phyloP scores from a whole-genome alignment of 2,888 invertebrate genomes.

The Prosopocoilus inquinatus region DNA sequence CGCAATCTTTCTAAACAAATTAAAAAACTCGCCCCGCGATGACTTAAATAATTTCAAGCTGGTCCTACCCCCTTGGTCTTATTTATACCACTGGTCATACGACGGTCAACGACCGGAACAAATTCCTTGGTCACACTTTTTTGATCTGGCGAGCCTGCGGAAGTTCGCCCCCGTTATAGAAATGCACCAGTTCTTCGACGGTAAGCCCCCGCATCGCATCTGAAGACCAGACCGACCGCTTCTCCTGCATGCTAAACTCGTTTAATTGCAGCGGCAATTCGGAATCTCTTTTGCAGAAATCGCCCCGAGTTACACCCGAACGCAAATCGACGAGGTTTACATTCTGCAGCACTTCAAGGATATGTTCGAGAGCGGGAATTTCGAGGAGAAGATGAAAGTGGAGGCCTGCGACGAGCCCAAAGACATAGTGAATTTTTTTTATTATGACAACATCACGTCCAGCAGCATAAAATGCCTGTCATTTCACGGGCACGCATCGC shows the following conservation, averaged over 20 bases:
- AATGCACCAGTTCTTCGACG: slow-evolving; percentile 73
- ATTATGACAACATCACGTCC: slow-evolving; percentile 67
- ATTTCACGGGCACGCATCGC: slow-evolving; percentile 75
- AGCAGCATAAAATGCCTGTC: slow-evolving; percentile 71
- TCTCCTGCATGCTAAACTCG: neutral
- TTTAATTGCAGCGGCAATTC: neutral
- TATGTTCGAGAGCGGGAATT: slow-evolving; percentile 78
- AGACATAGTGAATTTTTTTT: slow-evolving; percentile 64
- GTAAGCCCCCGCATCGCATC: slow-evolving; percentile 51
- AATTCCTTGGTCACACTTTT: slow-evolving; percentile 81
- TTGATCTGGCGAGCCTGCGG: slow-evolving; percentile 76
- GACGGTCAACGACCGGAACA: slow-evolving; percentile 57
- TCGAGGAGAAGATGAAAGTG: slow-evolving; percentile 78
- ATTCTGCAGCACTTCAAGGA: slow-evolving; percentile 82
- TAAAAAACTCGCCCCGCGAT: slow-evolving; percentile 54
- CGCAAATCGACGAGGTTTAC: slow-evolving; percentile 72
- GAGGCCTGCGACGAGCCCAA: slow-evolving; percentile 53
- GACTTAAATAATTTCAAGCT: slow-evolving; percentile 57
- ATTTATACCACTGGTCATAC: slow-evolving; percentile 82
- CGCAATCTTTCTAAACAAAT: slow-evolving; percentile 75
- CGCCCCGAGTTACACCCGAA: slow-evolving; percentile 42
- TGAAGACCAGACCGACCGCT: neutral
- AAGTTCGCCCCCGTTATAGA: slow-evolving; percentile 84
- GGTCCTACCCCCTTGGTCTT: slow-evolving; percentile 91
- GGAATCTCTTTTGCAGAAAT: slow-evolving; percentile 47